Evolutionary conservation across 2,113 vertebrate genomes (phyloP), one percentile per base, ranked within the genome.

Genomic region (Myanophis thanlyinensis): DNA sequence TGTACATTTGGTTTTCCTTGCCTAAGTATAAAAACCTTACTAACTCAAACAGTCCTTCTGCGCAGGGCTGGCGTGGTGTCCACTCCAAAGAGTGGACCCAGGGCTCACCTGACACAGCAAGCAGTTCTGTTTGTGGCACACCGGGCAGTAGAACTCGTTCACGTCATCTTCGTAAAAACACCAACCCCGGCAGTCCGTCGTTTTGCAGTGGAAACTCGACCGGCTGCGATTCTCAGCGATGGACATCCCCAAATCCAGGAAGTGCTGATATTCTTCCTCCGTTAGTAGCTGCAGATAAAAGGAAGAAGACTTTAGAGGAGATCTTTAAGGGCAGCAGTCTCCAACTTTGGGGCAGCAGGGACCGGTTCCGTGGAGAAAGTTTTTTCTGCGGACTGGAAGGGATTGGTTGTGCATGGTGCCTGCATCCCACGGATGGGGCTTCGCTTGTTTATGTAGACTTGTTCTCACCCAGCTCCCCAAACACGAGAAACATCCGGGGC

Each of bases 141-240:
- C 96, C 0, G 97, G 97, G 47, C 97, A 97, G 35, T 88, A 47
- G 67, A 99, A 99, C 95, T 98, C 97, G 0, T 99, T 98, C 94
- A 99, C 98, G 1, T 98, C 98, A 0, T 99, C 98, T 96, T 99
- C 98, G 20, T 98, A 98, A 97, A 98, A 98, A 95, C 98, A 99
- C 98, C 98, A 99, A 4, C 98, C 98, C 35, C 95, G 96, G 93
- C 98, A 99, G 97, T 99, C 98, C 0, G 97, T 96, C 0, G 98
- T 98, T 97, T 98, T 98, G 94, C 98, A 99, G 97, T 99, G 98
- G 96, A 98, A 99, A 96, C 98, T 99, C 96, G 98, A 97, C 48
- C 98, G 98, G 0, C 98, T 97, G 86, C 98, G 97, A 67, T 98
- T 98, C 88, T 99, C 98, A 0, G 98, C 98, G 1, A 99, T 98